Evolutionary conservation across 2,888 invertebrate genomes (phyloP), one percentile per base, ranked within the genome.

Genomic region (Aelia acuminata): DNA sequence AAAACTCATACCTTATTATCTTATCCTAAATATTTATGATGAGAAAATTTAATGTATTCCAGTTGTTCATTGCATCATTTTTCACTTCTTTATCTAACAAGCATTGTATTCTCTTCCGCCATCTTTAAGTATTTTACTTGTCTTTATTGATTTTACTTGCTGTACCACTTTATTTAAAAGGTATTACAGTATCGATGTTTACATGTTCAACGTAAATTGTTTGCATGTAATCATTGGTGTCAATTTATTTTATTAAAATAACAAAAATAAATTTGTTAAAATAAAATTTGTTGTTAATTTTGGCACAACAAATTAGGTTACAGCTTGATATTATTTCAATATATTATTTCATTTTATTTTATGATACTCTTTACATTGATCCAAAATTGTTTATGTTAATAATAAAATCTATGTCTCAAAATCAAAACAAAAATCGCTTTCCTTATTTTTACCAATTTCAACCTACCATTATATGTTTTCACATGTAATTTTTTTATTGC

Each of bases 181-280:
- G 80, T 80, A 80, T 80, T 80, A n/a, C n/a, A n/a, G n/a, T n/a
- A 22, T 75, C 20, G 43, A 75, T 75, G 75, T 22, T 75, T 75
- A 47, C 80, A 43, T 43, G 43, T 80, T 80, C 43, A 39, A 47
- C 20, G 80, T 80, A 43, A 47, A 39, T 80, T 80, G 80, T 80
- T 80, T 80, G 80, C 43, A 80, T 80, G 80, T 80, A 80, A 80
- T 80, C 80, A 80, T 43, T 80, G 43, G 39, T 15, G n/a, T 39
- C n/a, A 43, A 43, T 80, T n/a, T 15, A 80, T 11, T 47, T 39
- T n/a, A 43, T 80, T 43, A 15, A 20, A 75, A 43, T n/a, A n/a
- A n/a, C n/a, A n/a, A n/a, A n/a, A n/a, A n/a, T n/a, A n/a, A n/a
- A n/a, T n/a, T n/a, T n/a, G n/a, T n/a, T n/a, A n/a, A n/a, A n/a